Conservation (phyloP, 1,140 invertebrate genomes). For the Frieseomelitta varia region DNA sequence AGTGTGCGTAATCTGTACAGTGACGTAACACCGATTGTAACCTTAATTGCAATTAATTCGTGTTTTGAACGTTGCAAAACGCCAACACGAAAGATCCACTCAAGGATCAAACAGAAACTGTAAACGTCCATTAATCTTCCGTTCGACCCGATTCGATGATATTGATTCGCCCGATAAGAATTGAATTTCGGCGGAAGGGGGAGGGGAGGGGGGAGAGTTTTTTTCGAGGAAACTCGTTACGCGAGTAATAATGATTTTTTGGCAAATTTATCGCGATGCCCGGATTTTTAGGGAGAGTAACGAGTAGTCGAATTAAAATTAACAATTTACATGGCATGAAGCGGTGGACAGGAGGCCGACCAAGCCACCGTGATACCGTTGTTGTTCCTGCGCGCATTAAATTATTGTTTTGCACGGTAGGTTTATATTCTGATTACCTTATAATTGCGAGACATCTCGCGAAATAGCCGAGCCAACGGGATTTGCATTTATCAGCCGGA, state of each 20-base stretch:
- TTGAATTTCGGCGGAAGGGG: background rate
- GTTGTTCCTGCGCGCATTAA: constrained; percentile 45
- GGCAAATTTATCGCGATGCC: background rate
- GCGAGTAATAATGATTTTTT: background rate
- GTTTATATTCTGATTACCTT: constrained; percentile 59
- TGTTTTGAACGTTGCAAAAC: too few relatives aligned
- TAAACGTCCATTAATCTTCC: background rate
- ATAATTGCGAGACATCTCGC: constrained; percentile 52
- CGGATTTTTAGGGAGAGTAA: background rate
- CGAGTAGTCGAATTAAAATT: constrained; percentile 42
- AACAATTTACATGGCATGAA: constrained; percentile 53
- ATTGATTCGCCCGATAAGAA: background rate
- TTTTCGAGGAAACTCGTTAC: background rate
- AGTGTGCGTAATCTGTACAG: too few relatives aligned
- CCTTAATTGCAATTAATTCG: too few relatives aligned
- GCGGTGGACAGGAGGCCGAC: constrained; percentile 9
- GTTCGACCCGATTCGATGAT: background rate
- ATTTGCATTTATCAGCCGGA: constrained; percentile 51
- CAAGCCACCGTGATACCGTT: constrained; percentile 24
- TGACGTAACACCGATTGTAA: too few relatives aligned
- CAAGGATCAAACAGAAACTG: too few relatives aligned
- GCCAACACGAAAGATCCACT: too few relatives aligned
- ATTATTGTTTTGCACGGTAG: constrained; percentile 60
- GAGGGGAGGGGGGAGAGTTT: too few relatives aligned
- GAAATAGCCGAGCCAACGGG: constrained; percentile 27